Conservation (phyloP, 2,797 vertebrate species). For the Hirundo rustica region DNA sequence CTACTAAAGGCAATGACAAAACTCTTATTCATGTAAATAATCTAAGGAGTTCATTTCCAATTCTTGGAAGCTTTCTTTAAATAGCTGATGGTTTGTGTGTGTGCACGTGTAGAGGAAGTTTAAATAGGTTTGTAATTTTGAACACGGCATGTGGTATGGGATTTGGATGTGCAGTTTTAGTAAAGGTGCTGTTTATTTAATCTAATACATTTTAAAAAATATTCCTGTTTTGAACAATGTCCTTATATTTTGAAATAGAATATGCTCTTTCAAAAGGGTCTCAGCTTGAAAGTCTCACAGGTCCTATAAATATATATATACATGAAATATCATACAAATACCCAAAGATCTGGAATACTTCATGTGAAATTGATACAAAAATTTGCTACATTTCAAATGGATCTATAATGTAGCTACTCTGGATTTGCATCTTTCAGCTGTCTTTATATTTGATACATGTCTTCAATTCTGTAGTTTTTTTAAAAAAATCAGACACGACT, state of each 20-base stretch:
- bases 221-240: neutral
- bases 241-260: neutral
- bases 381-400: neutral
- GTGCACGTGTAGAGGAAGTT: neutral
- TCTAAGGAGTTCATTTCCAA: neutral
- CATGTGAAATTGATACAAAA: neutral
- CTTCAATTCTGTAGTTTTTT: neutral
- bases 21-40: neutral
- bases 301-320: neutral
- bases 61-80: neutral
- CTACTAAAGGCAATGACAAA: neutral
- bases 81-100: neutral
- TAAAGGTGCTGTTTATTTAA: neutral
- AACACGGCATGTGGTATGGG: neutral
- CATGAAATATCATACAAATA: neutral
- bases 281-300: neutral
- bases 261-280: neutral
- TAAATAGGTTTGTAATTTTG: neutral
- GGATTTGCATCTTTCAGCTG: neutral
- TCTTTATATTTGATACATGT: neutral
- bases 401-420: neutral
- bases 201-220: neutral
- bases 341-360: neutral
- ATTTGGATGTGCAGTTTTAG: neutral
- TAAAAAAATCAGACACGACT: rapidly evolving